Conservation (phyloP, 2,113 vertebrate genomes). For the Heterochromis multidens region DNA sequence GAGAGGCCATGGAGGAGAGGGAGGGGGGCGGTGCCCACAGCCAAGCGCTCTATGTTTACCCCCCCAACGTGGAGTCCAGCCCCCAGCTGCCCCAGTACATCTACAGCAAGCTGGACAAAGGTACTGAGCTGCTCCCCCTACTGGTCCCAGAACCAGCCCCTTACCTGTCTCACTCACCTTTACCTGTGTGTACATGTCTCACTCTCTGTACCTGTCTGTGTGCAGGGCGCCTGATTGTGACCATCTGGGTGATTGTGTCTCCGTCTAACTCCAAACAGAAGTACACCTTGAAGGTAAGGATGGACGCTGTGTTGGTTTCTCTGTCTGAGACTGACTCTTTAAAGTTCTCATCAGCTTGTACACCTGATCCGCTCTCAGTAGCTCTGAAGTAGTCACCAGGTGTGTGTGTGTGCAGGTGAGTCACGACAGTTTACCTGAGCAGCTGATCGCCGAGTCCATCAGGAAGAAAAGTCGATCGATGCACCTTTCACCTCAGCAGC, state of each 20-base stretch:
- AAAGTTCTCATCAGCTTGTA: no score
- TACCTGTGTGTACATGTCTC: not conserved
- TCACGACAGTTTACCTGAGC: constrained; percentile 78
- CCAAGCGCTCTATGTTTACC: constrained; percentile 80
- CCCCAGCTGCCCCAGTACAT: constrained; percentile 77
- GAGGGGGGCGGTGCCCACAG: constrained; percentile 76
- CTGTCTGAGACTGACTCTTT: no score
- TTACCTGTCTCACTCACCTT: not conserved
- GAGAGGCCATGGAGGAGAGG: constrained; percentile 79
- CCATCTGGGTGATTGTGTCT: constrained; percentile 82
- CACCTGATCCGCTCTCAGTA: no score
- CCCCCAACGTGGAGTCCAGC: constrained; percentile 78
- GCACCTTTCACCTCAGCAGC: constrained; percentile 80
- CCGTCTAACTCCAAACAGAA: constrained; percentile 83
- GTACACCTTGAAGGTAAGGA: constrained; percentile 76
- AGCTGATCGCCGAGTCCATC: constrained; percentile 81
- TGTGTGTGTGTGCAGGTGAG: constrained; percentile 41
- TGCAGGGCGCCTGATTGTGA: constrained; percentile 77
- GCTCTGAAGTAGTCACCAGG: not conserved
- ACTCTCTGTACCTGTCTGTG: not conserved
- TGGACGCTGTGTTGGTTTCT: fast-evolving
- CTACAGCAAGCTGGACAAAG: constrained; percentile 78
- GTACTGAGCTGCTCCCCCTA: constrained; percentile 21
- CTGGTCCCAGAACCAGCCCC: not conserved
- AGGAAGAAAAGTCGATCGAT: constrained; percentile 80